Evolutionary conservation across 2,888 invertebrate genomes (phyloP).

Genomic region (Agrotis clavis): DNA sequence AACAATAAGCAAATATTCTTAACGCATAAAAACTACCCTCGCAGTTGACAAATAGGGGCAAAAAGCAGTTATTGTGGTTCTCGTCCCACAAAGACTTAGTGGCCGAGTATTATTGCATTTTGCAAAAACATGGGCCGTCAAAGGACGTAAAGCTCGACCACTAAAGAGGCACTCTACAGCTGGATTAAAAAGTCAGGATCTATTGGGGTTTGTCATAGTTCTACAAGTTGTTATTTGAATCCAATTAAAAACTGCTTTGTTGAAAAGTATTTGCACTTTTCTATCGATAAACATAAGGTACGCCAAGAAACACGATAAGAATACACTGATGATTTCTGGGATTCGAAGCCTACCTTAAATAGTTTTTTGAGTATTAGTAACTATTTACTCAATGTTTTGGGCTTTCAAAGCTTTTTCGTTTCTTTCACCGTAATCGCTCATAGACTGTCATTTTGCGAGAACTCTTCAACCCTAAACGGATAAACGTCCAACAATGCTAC

Average conservation of each 20-base stretch:
- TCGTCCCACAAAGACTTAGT: constrained; percentile 64
- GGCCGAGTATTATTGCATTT: constrained; percentile 75
- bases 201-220: constrained; percentile 19
- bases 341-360: background rate
- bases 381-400: no score
- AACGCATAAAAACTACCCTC: constrained; percentile 46
- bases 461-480: background rate
- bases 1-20: constrained; percentile 59
- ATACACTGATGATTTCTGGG: background rate
- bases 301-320: no score
- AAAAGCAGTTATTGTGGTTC: constrained; percentile 62
- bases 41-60: constrained; percentile 66
- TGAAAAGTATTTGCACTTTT: background rate
- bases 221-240: background rate
- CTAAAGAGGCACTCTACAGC: constrained; percentile 36
- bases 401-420: no score
- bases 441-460: no score
- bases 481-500: constrained; percentile 5
- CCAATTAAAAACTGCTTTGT: background rate
- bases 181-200: constrained; percentile 40
- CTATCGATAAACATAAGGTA: background rate
- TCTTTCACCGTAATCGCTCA: no score
- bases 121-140: constrained; percentile 65
- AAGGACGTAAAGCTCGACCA: constrained; percentile 47
- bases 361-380: no score